Evolutionary conservation across 1,140 invertebrate species (phyloP), one percentile per base, ranked within the genome.

Genomic region (Euura lappo): DNA sequence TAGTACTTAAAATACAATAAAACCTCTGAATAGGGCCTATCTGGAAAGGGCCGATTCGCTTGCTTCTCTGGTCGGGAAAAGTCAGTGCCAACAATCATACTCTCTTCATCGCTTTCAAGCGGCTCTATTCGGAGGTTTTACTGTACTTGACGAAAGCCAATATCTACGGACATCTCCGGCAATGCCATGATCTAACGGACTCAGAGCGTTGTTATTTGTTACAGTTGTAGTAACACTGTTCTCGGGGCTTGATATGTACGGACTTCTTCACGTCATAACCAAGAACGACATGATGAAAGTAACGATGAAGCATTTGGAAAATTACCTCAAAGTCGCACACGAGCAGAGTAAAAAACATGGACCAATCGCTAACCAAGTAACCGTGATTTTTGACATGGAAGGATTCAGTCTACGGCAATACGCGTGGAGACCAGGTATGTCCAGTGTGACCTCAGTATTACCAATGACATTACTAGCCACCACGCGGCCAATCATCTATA

Each of bases 341-440:
- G 89, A 92, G 68, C 92, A 93, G 79, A 87, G 88, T 4, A 80
- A 89, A 65, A 90, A 87, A 51, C 88, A 92, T 75, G 93, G 93
- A 6, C 88, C 88, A 28, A 82, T 85, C 60, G 89, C 91, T 11
- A 28, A 28, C 6, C 84, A 96, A 86, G 83, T 95, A 2, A 90
- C 91, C 0, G 92, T 94, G 3, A 90, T 97, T 74, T 95, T 97
- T 79, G 96, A 97, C 81, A 92, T 97, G 92, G 94, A 96, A 47
- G 92, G 92, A 66, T 95, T 97, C 82, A 94, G 93, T 83, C 90
- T 96, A 71, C 91, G 92, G 70, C 92, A 96, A 82, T 94, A 95
- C 78, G 91, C 94, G 66, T 97, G 95, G 95, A 92, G 93, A 84
- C 96, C 96, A 79, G 93, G 94, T 94, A 85, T 74, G 8, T 68